A percentile compares a stretch with the other conserved stretches of the same genome.
Conservation (phyloP, 2,113 vertebrate genomes). For the Hypocryptadius cinnamomeus region DNA sequence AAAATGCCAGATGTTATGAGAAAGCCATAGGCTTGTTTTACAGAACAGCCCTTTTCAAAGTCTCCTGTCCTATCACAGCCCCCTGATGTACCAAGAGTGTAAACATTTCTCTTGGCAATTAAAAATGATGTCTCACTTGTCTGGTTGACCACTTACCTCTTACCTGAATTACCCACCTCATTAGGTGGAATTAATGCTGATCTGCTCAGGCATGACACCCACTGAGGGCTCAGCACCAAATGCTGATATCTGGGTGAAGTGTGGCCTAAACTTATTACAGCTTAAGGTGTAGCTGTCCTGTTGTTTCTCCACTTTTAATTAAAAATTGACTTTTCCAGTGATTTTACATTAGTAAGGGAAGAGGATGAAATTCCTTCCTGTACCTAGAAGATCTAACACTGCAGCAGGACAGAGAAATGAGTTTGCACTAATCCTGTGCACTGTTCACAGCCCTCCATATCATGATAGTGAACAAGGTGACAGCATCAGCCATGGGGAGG, state of each 20-base stretch:
- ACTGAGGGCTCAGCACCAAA: conserved; percentile 6
- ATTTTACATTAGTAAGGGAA: conserved; percentile 44
- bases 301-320: conserved; percentile 60
- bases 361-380: background rate
- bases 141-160: background rate
- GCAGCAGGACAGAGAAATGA: background rate
- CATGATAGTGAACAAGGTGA: background rate
- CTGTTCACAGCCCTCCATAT: background rate
- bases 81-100: background rate
- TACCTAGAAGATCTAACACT: background rate
- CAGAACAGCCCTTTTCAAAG: background rate
- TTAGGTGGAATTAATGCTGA: conserved; percentile 21
- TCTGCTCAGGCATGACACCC: background rate
- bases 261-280: background rate
- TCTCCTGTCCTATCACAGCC: background rate
- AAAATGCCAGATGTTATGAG: background rate
- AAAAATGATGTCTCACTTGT: background rate
- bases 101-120: conserved; percentile 2
- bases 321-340: conserved; percentile 51
- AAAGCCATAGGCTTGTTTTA: background rate
- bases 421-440: background rate
- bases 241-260: background rate
- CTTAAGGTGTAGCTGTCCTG: background rate
- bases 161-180: conserved; percentile 20
- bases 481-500: background rate